Base-by-base conservation (phyloP, 37 sponge, comb jelly and placozoan species). In the Geodia barretti region DNA sequence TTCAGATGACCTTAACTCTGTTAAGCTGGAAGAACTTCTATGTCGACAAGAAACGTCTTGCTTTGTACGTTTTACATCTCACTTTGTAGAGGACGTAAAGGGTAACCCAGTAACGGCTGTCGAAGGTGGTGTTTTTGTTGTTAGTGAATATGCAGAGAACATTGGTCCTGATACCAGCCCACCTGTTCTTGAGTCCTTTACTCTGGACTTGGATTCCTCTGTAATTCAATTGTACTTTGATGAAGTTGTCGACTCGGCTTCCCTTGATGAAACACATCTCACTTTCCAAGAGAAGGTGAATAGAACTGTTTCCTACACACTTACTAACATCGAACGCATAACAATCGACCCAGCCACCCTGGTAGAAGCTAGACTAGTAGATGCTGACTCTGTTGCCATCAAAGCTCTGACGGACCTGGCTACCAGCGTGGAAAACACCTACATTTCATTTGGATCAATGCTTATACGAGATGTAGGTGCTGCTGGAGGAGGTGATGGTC, bases 381-480 rank as follows among this genome's bases (percentile, higher is more conserved):
- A 37, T 25, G 58, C 62, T 62, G 93, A 92, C 66, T 68, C 84
- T 2, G 65, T 92, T 39, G 82, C 80, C 11, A 42, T 95, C 60
- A 95, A 95, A 64, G 95, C 92, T 4, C 37, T 4, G 11, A 76
- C 78, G 14, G 77, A 42, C 20, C 86, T 95, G 65, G 95, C 92
- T 1, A 93, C 92, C 14, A 75, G 54, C 32, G 37, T 11, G 23
- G 68, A 21, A 64, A 78, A 88, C 68, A 93, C 97, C 19, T 96
- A 80, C 79, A 80, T 93, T 20, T 74, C 87, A 21, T 88, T 86
- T n/a, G 79, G 43, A 21, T 41, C 59, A 35, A 68, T 36, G 7
- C 79, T 93, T 35, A 78, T 93, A 1, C 71, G 93, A 30, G 97
- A 96, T 54, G 72, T 86, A 33, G 91, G 93, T 60, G 93, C 93